phyloP scores from a whole-genome alignment of 2,113 vertebrate species.

The Sus scrofa region DNA sequence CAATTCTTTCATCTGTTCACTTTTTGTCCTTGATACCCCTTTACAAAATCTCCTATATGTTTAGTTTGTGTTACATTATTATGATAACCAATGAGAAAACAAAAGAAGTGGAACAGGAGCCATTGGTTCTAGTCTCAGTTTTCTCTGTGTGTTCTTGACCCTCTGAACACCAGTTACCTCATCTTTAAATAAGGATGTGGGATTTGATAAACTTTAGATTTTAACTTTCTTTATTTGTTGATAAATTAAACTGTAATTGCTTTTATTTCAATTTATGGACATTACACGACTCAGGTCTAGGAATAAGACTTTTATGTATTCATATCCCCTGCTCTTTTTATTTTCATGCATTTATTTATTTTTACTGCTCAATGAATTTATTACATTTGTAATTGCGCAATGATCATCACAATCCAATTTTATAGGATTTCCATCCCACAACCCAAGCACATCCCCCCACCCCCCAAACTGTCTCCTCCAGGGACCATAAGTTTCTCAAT shows the following conservation, averaged over 20 bases:
- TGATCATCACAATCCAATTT: no score
- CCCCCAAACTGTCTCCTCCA: no score
- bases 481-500: no score
- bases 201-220: constrained; percentile 35
- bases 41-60: constrained; percentile 22
- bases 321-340: not conserved
- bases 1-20: not conserved
- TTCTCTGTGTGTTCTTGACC: not conserved
- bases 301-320: constrained; percentile 26
- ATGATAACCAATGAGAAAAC: not conserved
- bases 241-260: not conserved
- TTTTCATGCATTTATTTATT: no score
- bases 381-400: no score
- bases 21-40: not conserved
- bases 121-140: not conserved
- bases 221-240: not conserved
- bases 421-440: no score
- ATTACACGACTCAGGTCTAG: not conserved
- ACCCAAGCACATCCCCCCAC: no score
- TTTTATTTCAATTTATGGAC: constrained; percentile 29
- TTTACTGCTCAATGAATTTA: no score
- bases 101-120: not conserved
- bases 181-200: not conserved
- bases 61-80: constrained; percentile 45
- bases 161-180: constrained; percentile 4